Percentiles rank a stretch among this genome's conserved stretches.
These are phyloP conservation scores for Psittacula derbiana DNA, from an alignment of 2,797 vertebrate genomes.

Conservation along the genomic window DNA sequence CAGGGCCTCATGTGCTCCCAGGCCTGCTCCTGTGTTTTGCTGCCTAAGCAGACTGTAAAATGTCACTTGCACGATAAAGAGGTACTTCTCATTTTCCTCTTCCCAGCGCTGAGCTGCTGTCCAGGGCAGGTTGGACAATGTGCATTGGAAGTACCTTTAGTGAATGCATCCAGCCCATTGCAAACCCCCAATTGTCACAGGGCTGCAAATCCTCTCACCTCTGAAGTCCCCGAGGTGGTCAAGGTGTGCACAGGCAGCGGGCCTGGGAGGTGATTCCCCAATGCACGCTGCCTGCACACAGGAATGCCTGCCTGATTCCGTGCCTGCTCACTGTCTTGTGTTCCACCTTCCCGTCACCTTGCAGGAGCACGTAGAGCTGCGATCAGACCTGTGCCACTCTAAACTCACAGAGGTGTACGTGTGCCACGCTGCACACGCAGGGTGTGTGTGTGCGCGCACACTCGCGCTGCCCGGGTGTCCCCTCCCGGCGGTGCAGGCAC, in stretches of 20 bases:
- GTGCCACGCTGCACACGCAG: background rate
- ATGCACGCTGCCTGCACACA: rapidly evolving
- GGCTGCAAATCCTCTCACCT: background rate
- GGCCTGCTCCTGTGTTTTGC: background rate
- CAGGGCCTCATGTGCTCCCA: background rate
- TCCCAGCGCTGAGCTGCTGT: background rate
- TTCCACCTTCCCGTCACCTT: background rate
- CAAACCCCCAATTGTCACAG: background rate
- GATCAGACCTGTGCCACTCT: rapidly evolving
- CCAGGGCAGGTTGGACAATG: background rate
- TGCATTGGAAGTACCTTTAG: too few species aligned
- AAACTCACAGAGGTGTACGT: rapidly evolving
- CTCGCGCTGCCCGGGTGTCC: too few species aligned
- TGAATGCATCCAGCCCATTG: rapidly evolving
- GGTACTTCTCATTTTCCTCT: background rate
- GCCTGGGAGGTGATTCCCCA: background rate
- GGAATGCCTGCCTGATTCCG: rapidly evolving
- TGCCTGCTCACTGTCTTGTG: rapidly evolving
- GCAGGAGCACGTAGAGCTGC: background rate
- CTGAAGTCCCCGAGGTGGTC: rapidly evolving
- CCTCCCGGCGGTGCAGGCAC: background rate
- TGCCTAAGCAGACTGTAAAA: background rate
- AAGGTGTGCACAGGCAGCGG: rapidly evolving
- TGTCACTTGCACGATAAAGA: background rate
- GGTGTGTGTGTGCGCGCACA: rapidly evolving